Evolutionary conservation across 2,888 invertebrate genomes (phyloP).

Genomic region (Lamellibrachia columna): DNA sequence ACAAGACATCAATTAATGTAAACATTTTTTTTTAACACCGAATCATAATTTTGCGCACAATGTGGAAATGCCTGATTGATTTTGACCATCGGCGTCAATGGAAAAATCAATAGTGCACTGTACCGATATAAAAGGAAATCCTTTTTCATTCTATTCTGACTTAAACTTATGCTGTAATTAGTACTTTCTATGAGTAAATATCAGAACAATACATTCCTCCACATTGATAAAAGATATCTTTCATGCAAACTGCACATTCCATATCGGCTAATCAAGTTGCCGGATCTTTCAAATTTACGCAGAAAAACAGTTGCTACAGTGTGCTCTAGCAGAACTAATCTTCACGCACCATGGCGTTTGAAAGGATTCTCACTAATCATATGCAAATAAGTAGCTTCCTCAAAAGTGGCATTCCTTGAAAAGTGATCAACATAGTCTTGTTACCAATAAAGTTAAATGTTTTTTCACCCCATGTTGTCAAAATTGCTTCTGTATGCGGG

Average conservation of each 20-base stretch:
- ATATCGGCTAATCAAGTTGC: neutral
- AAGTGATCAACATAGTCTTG: neutral
- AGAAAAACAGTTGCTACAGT: neutral
- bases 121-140: neutral
- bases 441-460: neutral
- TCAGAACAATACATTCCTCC: neutral
- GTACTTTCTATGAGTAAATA: neutral
- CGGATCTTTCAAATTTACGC: neutral
- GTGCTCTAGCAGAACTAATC: neutral
- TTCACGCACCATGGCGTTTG: neutral
- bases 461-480: neutral
- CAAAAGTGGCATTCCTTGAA: neutral
- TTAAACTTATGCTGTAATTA: neutral
- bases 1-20: no score
- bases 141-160: neutral
- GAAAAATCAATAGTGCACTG: neutral
- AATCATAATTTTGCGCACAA: no score
- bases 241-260: neutral
- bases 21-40: no score
- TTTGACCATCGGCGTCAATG: no score
- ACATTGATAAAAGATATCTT: neutral
- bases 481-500: neutral
- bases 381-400: conserved; percentile 1
- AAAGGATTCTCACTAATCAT: neutral
- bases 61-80: no score